phyloP scores from a whole-genome alignment of 1,140 invertebrate species.

The Drosophila nebulosa region DNA sequence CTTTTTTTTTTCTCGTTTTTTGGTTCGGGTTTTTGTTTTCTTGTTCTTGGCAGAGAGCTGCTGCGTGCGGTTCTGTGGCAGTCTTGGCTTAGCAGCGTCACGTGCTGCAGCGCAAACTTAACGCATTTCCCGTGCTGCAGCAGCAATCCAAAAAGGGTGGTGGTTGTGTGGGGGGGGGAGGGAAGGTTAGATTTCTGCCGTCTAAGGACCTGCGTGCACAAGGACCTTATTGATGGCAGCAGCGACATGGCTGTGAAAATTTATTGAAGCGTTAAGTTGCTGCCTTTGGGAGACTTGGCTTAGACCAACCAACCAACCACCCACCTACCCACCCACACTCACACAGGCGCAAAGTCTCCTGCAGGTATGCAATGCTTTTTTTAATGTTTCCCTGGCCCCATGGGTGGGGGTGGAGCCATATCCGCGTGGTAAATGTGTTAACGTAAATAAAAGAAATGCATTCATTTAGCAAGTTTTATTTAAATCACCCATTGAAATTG shows the following conservation, averaged over 20 bases:
- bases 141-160: conserved; percentile 18
- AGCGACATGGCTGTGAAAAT: conserved; percentile 65
- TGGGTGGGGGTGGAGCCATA: neutral
- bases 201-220: conserved; percentile 55
- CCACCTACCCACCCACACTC: neutral
- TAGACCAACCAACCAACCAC: neutral
- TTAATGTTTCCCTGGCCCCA: neutral
- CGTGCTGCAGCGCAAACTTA: conserved; percentile 77
- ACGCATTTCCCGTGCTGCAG: conserved; percentile 73
- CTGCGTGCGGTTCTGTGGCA: conserved; percentile 72
- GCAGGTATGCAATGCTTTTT: conserved; percentile 31
- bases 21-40: conserved; percentile 20
- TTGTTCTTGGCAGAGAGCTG: conserved; percentile 15
- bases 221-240: conserved; percentile 74
- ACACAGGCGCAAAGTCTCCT: neutral
- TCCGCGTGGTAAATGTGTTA: conserved; percentile 35
- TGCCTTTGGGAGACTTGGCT: conserved; percentile 62
- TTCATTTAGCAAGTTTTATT: conserved; percentile 35
- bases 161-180: neutral
- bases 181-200: neutral
- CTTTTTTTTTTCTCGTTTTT: conserved; percentile 29
- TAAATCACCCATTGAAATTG: conserved; percentile 55
- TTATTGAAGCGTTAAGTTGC: conserved; percentile 78
- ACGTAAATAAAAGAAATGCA: conserved; percentile 63
- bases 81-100: conserved; percentile 75